A percentile compares a stretch with the other conserved stretches of the same genome.
Conservation (phyloP, 2,888 invertebrate species). For the Xiphydria camelus region DNA sequence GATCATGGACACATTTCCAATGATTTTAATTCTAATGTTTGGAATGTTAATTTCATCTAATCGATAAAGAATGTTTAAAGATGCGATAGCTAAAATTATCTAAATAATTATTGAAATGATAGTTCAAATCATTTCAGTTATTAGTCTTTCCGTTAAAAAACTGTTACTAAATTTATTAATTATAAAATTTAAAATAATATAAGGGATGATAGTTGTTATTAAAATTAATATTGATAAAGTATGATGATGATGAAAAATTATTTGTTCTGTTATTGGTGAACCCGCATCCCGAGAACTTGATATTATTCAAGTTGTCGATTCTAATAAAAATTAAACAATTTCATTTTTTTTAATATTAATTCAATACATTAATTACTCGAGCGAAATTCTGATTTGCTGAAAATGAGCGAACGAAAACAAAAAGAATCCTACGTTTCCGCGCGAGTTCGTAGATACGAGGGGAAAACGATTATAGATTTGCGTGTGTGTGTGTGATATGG, state of each 20-base stretch:
- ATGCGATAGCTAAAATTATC: conserved; percentile 68
- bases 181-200: conserved; percentile 63
- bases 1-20: no score
- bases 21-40: no score
- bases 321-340: conserved; percentile 68
- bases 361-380: not conserved
- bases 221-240: conserved; percentile 65
- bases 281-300: conserved; percentile 65
- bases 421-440: no score
- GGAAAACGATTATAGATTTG: no score
- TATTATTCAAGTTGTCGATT: conserved; percentile 53
- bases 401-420: no score
- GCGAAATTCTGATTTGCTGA: no score
- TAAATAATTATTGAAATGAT: conserved; percentile 65
- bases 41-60: conserved; percentile 68
- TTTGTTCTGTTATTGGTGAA: conserved; percentile 69
- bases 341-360: not conserved
- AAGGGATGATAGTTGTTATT: conserved; percentile 65
- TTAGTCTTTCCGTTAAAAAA: conserved; percentile 63
- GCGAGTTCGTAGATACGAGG: no score
- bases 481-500: no score
- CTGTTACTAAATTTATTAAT: conserved; percentile 65
- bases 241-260: conserved; percentile 68
- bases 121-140: conserved; percentile 70
- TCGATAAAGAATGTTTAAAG: conserved; percentile 65